These are phyloP conservation scores for Aradophagus sp. DNA, from an alignment of 1,140 invertebrate species.

Conservation along the genomic window DNA sequence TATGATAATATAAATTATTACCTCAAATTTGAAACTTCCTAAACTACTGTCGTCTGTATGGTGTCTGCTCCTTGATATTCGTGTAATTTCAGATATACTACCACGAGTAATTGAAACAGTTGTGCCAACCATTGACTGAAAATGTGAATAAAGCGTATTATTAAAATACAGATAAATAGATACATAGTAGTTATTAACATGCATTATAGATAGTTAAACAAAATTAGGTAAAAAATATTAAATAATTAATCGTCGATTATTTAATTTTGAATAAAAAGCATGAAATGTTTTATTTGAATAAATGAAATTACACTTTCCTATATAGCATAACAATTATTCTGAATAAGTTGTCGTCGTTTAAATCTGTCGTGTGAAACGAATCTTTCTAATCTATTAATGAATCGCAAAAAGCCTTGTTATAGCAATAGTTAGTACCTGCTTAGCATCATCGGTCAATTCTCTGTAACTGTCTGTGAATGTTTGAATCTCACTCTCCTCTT, in stretches of 20 bases:
- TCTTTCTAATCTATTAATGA: constrained; percentile 17
- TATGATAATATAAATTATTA: no score
- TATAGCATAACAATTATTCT: constrained; percentile 6
- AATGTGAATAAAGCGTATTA: constrained; percentile 12
- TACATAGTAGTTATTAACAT: neutral
- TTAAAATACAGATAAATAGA: no score
- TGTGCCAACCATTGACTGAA: constrained; percentile 67
- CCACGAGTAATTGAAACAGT: constrained; percentile 73
- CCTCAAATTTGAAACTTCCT: constrained; percentile 83
- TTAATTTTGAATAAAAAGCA: constrained; percentile 5
- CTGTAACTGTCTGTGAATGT: constrained; percentile 74
- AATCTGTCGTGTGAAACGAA: constrained; percentile 17
- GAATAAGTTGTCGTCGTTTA: constrained; percentile 13
- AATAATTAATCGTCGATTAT: no score
- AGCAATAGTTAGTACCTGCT: constrained; percentile 71
- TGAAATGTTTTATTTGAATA: constrained; percentile 2
- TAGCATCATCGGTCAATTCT: constrained; percentile 72
- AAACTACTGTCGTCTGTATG: constrained; percentile 83
- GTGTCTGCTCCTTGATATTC: constrained; percentile 76
- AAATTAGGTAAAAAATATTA: no score
- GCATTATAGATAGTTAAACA: neutral
- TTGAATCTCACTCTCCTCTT: constrained; percentile 70
- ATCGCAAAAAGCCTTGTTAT: constrained; percentile 30
- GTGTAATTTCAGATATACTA: constrained; percentile 72
- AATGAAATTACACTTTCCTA: constrained; percentile 8